These are phyloP conservation scores for Musca vetustissima DNA, from an alignment of 1,140 invertebrate genomes.

Conservation along the genomic window DNA sequence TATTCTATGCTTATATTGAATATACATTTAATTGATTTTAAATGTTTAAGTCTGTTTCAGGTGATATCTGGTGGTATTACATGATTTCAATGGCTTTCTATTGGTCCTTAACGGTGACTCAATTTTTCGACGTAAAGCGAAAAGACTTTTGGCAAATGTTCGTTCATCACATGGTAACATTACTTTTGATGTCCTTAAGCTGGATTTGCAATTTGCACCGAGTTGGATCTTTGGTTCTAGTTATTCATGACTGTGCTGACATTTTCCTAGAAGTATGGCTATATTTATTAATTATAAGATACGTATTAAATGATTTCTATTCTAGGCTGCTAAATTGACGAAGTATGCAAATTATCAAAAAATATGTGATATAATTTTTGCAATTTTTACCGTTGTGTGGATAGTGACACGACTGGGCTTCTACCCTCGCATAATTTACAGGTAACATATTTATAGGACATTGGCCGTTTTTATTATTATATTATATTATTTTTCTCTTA, in stretches of 20 bases:
- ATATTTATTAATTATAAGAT: background rate
- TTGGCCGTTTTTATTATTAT: too few species aligned
- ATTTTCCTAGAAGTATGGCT: constrained; percentile 86
- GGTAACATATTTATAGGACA: too few species aligned
- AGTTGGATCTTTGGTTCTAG: constrained; percentile 86
- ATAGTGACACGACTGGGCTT: constrained; percentile 82
- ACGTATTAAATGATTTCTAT: background rate
- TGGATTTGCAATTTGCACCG: constrained; percentile 93
- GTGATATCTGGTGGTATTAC: constrained; percentile 93
- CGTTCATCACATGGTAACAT: constrained; percentile 92
- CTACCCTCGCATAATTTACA: constrained; percentile 67
- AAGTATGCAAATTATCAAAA: constrained; percentile 89
- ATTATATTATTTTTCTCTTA: too few species aligned
- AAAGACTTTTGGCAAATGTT: constrained; percentile 99
- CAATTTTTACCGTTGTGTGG: constrained; percentile 86
- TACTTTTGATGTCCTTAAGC: constrained; percentile 85
- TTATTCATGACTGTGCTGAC: constrained; percentile 94
- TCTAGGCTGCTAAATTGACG: constrained; percentile 84
- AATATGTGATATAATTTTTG: constrained; percentile 84
- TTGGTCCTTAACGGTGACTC: constrained; percentile 88
- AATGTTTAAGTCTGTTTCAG: constrained; percentile 62
- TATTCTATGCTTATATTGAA: too few species aligned
- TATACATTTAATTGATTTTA: constrained; percentile 14
- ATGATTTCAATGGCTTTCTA: constrained; percentile 95
- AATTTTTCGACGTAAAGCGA: constrained; percentile 89